Conservation (phyloP, 2,888 invertebrate species). For the Rosalia funebris region DNA sequence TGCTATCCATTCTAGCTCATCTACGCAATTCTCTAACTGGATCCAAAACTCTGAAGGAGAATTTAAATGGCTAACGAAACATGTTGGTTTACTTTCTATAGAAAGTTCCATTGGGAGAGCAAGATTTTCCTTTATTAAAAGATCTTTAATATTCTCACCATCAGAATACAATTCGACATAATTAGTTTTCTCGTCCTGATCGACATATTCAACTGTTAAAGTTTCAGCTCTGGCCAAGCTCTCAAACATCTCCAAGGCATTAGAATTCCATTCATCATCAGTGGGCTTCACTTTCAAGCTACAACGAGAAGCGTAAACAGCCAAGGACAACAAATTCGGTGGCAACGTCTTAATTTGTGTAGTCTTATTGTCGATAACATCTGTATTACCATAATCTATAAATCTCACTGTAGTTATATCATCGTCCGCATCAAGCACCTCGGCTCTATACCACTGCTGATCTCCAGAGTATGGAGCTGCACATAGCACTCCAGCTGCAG, state of each 20-base stretch:
- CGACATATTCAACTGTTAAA: conserved; percentile 53
- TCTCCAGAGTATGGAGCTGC: conserved; percentile 85
- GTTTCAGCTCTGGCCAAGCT: conserved; percentile 48
- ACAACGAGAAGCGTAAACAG: conserved; percentile 71
- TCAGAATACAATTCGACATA: conserved; percentile 74
- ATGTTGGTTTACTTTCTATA: conserved; percentile 68
- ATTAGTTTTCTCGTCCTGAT: conserved; percentile 71
- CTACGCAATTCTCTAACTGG: conserved; percentile 72
- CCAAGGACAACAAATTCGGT: conserved; percentile 67
- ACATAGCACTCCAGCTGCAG: conserved; percentile 73
- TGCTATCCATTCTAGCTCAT: conserved; percentile 71
- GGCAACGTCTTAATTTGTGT: conserved; percentile 72
- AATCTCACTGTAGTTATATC: conserved; percentile 82
- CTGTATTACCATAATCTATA: conserved; percentile 83
- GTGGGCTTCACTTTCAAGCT: conserved; percentile 75
- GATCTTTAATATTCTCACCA: conserved; percentile 71
- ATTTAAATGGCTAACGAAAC: conserved; percentile 75
- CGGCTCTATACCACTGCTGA: conserved; percentile 89
- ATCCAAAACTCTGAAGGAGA: conserved; percentile 80
- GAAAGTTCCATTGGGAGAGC: conserved; percentile 65
- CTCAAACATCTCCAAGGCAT: conserved; percentile 69
- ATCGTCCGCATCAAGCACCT: conserved; percentile 81
- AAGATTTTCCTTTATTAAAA: conserved; percentile 69
- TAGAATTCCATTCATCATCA: conserved; percentile 73
- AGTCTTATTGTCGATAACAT: conserved; percentile 74